Evolutionary conservation across 1,140 invertebrate species (phyloP).

Genomic region (Lepidurus apus): DNA sequence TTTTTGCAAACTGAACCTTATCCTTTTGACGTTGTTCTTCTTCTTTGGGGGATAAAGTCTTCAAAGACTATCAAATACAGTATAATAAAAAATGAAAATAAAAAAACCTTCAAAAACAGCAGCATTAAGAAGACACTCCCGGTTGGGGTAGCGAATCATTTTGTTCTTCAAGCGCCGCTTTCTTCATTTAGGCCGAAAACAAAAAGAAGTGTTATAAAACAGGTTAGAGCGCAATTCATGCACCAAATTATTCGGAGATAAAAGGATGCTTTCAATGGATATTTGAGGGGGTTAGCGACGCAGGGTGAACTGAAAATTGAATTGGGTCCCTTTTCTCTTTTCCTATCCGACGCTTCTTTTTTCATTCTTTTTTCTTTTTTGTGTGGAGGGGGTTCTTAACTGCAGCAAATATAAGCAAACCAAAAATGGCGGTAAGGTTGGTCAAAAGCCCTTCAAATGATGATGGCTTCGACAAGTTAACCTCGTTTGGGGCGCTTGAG

Average conservation of each 20-base stretch:
- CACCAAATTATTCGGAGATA: background rate
- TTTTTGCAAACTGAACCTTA: no score
- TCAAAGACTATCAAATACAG: no score
- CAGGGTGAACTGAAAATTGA: background rate
- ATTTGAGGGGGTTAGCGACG: background rate
- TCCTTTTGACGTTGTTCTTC: no score
- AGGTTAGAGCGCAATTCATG: background rate
- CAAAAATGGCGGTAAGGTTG: slow-evolving; percentile 3
- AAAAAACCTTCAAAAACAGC: no score
- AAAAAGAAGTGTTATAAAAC: background rate
- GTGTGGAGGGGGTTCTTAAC: background rate
- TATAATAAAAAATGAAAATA: no score
- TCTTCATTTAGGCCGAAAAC: background rate
- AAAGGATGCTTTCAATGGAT: background rate
- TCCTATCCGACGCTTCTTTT: background rate
- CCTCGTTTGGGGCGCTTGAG: background rate
- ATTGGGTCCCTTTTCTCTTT: background rate
- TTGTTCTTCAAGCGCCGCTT: no score
- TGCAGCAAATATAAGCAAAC: slow-evolving; percentile 12
- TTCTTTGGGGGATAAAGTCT: no score
- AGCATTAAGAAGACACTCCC: no score
- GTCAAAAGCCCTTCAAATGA: slow-evolving; percentile 19
- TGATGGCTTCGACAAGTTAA: slow-evolving; percentile 15
- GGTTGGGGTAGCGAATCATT: no score
- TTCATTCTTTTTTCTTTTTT: background rate